Base-by-base conservation (phyloP, 2,797 vertebrate species). In the Enteromius anoplus region DNA sequence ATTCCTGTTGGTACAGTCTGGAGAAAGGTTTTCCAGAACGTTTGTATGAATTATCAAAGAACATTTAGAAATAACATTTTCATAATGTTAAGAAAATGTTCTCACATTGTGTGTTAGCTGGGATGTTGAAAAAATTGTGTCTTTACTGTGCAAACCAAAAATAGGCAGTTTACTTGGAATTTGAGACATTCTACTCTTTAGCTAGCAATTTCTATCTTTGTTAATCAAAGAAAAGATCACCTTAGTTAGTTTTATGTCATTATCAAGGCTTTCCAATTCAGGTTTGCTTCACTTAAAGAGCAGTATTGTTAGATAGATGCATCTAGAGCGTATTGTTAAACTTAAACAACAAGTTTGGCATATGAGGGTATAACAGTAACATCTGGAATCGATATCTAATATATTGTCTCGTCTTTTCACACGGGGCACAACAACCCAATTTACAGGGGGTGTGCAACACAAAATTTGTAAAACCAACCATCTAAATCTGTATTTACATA, bases 191-290 rank as follows among this genome's bases (percentile, higher is more conserved):
- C 87, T 69, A 87, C 42, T 55, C 19, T 80, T 80, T 51, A 49
- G n/a, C 73, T 37, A 68, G n/a, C 17, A 37, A 51, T 58, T 79
- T 76, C 37, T 55, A 29, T 29, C 15, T 42, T 73, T 60, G 60
- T 75, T 81, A 60, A 92, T 93, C 91, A 93, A 93, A 91, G 86
- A 93, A 89, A 89, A 91, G 93, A 93, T 93, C 19, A 5, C n/a
- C 90, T 92, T 91, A 90, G 94, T 92, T 93, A 92, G 89, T 91
- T 90, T 85, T 78, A 91, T 93, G 92, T 93, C 91, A 90, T 92
- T 91, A 87, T 86, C 23, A 86, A 86, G 79, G 89, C 86, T 89
- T 88, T 90, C 89, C 91, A 92, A 92, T 91, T 88, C 86, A 45
- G 15, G 15, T 29, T 37, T 89, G 89, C 91, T 89, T 88, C 89